These are phyloP conservation scores for Botrylloides violaceus DNA, from an alignment of 23 tunicate genomes.

Conservation along the genomic window DNA sequence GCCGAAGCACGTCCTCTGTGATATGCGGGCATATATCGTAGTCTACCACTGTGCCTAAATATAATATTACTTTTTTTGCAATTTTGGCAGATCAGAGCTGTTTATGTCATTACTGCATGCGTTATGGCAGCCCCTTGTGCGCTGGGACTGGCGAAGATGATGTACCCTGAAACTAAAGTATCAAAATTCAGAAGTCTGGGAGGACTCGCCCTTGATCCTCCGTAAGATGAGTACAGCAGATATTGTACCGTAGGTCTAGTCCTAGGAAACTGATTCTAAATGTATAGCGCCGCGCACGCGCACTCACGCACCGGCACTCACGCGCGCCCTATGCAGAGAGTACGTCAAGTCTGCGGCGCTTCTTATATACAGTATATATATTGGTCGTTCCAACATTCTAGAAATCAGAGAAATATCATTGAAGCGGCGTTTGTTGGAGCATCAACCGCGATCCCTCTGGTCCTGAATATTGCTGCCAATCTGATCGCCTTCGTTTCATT, in stretches of 20 bases:
- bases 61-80: background rate
- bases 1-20: too few relatives aligned
- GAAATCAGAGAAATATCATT: constrained; percentile 75
- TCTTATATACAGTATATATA: too few relatives aligned
- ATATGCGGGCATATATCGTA: too few relatives aligned
- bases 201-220: constrained; percentile 20
- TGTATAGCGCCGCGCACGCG: too few relatives aligned
- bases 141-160: constrained; percentile 24
- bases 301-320: too few relatives aligned
- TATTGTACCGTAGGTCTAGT: too few relatives aligned
- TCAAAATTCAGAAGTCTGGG: constrained; percentile 21
- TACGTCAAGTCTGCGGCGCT: too few relatives aligned
- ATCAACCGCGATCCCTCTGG: constrained; percentile 86
- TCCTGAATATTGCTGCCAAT: constrained; percentile 76
- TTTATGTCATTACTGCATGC: constrained; percentile 35
- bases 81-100: constrained; percentile 31
- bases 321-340: too few relatives aligned
- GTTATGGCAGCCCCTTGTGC: constrained; percentile 51
- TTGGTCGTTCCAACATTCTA: too few relatives aligned
- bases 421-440: constrained; percentile 94
- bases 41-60: too few relatives aligned
- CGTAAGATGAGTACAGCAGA: too few relatives aligned
- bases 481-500: constrained; percentile 75
- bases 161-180: constrained; percentile 32
- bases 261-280: too few relatives aligned